Conservation (phyloP, 2,113 vertebrate genomes). For the Lutjanus erythropterus region DNA sequence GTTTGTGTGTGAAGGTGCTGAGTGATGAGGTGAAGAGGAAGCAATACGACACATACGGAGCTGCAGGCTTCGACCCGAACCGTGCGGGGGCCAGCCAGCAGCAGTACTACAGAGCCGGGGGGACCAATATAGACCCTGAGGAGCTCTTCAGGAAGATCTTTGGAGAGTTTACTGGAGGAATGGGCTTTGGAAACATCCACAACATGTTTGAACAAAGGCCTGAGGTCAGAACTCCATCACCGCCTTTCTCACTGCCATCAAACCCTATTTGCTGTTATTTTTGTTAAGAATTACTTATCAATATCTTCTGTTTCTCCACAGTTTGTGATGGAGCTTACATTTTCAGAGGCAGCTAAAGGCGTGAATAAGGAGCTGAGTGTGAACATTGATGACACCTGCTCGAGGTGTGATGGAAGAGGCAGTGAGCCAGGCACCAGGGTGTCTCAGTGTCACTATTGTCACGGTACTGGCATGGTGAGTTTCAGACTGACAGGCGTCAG, state of each 20-base stretch:
- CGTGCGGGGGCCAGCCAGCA: conserved; percentile 68
- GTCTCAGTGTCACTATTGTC: conserved; percentile 92
- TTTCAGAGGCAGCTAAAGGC: conserved; percentile 94
- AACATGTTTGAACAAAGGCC: conserved; percentile 91
- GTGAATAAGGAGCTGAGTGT: conserved; percentile 91
- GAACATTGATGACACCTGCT: conserved; percentile 89
- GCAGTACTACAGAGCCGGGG: conserved; percentile 89
- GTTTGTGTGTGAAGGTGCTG: conserved; percentile 85
- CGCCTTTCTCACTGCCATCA: no score
- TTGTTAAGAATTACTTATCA: no score
- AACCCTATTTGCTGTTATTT: neutral
- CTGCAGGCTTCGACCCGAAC: conserved; percentile 86
- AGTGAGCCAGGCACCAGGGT: conserved; percentile 91
- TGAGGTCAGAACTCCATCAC: conserved; percentile 85
- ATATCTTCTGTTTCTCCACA: conserved; percentile 58
- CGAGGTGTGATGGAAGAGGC: conserved; percentile 90
- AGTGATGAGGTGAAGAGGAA: conserved; percentile 95
- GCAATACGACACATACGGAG: conserved; percentile 92
- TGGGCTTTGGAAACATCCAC: conserved; percentile 89
- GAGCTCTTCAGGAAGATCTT: conserved; percentile 98
- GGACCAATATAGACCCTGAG: conserved; percentile 89
- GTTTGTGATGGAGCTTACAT: conserved; percentile 96
- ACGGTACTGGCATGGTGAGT: conserved; percentile 93
- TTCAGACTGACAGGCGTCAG: neutral
- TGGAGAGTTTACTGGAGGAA: conserved; percentile 90